Base-by-base conservation (phyloP, 2,888 invertebrate genomes). In the Morpho helenor region DNA sequence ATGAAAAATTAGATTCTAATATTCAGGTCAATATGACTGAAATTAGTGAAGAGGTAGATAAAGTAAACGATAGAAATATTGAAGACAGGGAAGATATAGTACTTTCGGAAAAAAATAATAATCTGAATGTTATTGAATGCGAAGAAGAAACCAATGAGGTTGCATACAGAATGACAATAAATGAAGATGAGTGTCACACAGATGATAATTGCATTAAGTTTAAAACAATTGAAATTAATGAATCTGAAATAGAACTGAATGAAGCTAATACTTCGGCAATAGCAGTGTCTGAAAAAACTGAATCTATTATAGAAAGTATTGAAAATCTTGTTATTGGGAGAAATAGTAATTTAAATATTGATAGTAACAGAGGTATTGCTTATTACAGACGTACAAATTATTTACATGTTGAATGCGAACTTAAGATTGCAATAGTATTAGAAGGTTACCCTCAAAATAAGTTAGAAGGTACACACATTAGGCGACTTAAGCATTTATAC, bases 361-460 rank as follows among this genome's bases (percentile, higher is more conserved):
- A 87, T 55, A 87, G 86, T 54, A 86, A 82, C 46, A 75, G 87
- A 71, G 87, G 88, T 0, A 84, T 87, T 7, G 86, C 88, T 0
- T 89, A 88, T 56, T 80, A 88, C 58, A 81, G 89, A 67, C 75
- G 89, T 23, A 89, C 89, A 0, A 89, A 89, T 62, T 89, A 89
- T 59, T 69, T 89, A 41, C 84, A 89, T 16, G 80, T 89, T 0
- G 87, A 89, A 62, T 75, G 75, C 6, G 87, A 89, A 62, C 60
- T 89, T 0, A 89, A 89, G 75, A 76, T 85, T 0, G 87, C 88
- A 0, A 79, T 88, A 23, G 82, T 84, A 1, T 66, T 89, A 39
- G 86, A 87, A 56, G 87, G 83, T 0, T 89, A 89, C 49, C 88
- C 89, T 0, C 77, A 82, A 31, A 81, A 84, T 59, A 89, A 89